Evolutionary conservation across 53 echinoderm and acorn worm genomes (phyloP).

Genomic region (Patiria pectinifera): DNA sequence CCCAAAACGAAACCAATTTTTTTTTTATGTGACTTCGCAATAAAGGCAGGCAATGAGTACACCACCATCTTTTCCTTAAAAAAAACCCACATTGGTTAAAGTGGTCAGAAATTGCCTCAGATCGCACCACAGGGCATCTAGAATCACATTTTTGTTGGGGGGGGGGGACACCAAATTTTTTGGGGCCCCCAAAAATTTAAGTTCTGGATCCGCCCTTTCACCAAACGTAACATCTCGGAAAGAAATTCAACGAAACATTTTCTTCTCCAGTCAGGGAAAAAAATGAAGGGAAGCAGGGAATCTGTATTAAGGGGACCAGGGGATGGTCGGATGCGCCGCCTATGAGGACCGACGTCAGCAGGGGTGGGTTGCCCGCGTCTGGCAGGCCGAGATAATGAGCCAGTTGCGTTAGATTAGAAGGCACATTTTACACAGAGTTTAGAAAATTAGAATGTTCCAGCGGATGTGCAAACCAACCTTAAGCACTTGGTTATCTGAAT

Average conservation of each 20-base stretch:
- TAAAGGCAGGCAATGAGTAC: no score
- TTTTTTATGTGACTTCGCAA: no score
- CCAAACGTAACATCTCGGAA: not conserved
- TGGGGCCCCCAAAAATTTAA: not conserved
- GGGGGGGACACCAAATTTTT: no score
- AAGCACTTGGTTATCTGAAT: not conserved
- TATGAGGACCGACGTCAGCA: conserved; percentile 6
- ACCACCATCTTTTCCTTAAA: no score
- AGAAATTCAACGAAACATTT: not conserved
- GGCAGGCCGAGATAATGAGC: conserved; percentile 19
- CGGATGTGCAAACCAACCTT: not conserved
- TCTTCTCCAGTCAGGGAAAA: not conserved
- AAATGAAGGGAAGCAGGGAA: conserved; percentile 8
- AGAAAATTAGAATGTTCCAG: conserved; percentile 1
- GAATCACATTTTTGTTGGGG: no score
- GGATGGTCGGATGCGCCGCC: conserved; percentile 7
- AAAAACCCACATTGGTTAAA: no score
- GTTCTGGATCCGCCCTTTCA: no score
- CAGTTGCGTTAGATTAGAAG: conserved; percentile 3
- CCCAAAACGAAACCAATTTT: no score
- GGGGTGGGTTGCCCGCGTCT: conserved; percentile 9
- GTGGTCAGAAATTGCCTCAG: no score
- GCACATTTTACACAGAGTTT: not conserved
- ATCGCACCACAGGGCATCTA: no score
- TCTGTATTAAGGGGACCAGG: not conserved